Conservation (phyloP, 2,797 vertebrate species). For the Propithecus perrieri region DNA sequence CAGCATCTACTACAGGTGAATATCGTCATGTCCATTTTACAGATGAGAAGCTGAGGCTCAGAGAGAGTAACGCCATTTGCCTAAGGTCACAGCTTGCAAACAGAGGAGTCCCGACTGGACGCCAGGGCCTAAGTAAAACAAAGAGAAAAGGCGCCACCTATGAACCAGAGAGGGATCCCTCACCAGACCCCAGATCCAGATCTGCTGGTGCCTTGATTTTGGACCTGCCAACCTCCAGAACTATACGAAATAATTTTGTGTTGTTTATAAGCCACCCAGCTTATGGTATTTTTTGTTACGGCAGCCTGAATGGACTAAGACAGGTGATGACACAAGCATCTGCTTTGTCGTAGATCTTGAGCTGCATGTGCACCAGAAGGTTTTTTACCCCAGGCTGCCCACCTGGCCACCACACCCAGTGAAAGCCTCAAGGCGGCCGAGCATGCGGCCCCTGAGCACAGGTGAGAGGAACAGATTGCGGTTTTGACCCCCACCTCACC, state of each 20-base stretch:
- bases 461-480: fast-evolving
- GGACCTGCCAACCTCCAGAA: neutral
- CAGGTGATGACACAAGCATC: neutral
- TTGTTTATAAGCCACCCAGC: no score
- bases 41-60: neutral
- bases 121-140: neutral
- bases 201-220: neutral
- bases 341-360: neutral
- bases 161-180: no score
- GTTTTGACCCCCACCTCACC: neutral
- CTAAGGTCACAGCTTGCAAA: neutral
- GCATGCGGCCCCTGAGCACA: no score
- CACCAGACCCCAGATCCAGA: neutral
- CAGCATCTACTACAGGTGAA: no score
- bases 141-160: neutral
- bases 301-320: no score
- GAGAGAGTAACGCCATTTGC: neutral
- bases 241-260: neutral
- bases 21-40: neutral
- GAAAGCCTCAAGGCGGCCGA: fast-evolving
- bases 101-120: neutral
- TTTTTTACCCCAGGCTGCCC: neutral
- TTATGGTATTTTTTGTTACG: no score
- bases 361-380: neutral
- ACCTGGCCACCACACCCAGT: neutral